Evolutionary conservation across 2,888 invertebrate species (phyloP).

Genomic region (Xanthostigma xanthostigma): DNA sequence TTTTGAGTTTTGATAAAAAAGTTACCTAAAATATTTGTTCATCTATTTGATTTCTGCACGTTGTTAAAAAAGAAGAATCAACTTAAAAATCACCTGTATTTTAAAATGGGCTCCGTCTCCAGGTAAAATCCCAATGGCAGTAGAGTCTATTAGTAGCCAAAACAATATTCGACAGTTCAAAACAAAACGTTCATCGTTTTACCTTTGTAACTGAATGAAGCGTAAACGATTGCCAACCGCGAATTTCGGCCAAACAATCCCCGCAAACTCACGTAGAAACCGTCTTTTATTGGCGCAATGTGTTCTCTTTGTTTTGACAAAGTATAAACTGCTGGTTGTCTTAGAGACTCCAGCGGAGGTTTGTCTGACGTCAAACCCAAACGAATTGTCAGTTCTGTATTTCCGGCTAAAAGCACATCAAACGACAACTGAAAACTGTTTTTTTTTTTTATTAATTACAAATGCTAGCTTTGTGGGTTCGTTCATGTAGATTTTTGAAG

Average conservation of each 20-base stretch:
- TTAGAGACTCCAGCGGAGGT: constrained; percentile 38
- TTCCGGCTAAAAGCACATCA: constrained; percentile 29
- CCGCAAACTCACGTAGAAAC: constrained; percentile 52
- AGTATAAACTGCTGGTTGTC: constrained; percentile 30
- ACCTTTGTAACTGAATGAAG: constrained; percentile 57
- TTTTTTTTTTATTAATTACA: too few relatives aligned
- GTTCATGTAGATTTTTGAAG: too few relatives aligned
- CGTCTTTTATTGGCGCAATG: constrained; percentile 42
- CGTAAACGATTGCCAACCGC: constrained; percentile 49
- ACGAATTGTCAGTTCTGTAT: constrained; percentile 44
- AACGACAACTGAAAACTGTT: too few relatives aligned
- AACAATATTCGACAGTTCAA: not conserved
- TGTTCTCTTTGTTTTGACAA: constrained; percentile 33
- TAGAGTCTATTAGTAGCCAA: too few relatives aligned
- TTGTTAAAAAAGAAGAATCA: too few relatives aligned
- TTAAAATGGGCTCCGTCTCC: too few relatives aligned
- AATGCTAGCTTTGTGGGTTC: too few relatives aligned
- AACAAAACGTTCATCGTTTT: constrained; percentile 14
- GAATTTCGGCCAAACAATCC: constrained; percentile 48
- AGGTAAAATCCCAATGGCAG: too few relatives aligned
- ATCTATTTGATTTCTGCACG: too few relatives aligned
- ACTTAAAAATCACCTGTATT: too few relatives aligned
- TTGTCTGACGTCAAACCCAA: constrained; percentile 53
- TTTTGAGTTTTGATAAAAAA: too few relatives aligned
- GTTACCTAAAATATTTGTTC: too few relatives aligned